Evolutionary conservation across 2,888 invertebrate species (phyloP).

Genomic region (Rotaria socialis): DNA sequence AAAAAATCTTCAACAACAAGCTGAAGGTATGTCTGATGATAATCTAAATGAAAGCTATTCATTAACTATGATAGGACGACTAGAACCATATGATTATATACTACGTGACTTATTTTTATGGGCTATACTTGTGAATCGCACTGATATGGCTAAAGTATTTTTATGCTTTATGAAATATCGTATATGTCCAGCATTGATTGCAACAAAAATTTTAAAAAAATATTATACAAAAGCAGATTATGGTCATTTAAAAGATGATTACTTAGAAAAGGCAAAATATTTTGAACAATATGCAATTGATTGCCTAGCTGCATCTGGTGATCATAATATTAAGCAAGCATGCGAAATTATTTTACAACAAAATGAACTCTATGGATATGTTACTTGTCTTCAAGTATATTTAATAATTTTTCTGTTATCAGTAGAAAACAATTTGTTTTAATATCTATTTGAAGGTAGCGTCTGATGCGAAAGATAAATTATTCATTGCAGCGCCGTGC

Average conservation of each 20-base stretch:
- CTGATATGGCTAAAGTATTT: background rate
- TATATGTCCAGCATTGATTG: slow-evolving; percentile 31
- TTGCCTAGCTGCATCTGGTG: background rate
- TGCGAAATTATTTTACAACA: background rate
- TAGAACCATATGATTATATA: background rate
- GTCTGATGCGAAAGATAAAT: background rate
- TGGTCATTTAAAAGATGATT: background rate
- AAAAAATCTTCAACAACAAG: background rate
- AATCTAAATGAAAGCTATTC: background rate
- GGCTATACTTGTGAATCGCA: slow-evolving; percentile 7
- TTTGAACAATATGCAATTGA: slow-evolving; percentile 12
- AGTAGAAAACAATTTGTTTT: background rate
- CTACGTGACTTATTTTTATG: slow-evolving; percentile 6
- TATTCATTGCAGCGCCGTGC: background rate
- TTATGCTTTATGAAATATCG: slow-evolving; percentile 17
- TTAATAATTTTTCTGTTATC: background rate
- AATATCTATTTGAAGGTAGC: background rate
- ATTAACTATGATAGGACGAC: background rate
- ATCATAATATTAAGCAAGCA: background rate
- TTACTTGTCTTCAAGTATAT: background rate
- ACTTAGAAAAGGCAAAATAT: background rate
- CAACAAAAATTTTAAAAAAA: slow-evolving; percentile 5
- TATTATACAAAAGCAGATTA: background rate
- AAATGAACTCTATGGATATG: slow-evolving; percentile 21
- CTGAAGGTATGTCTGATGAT: background rate